phyloP scores from a whole-genome alignment of 2,113 vertebrate genomes.

The Grallaria varia region DNA sequence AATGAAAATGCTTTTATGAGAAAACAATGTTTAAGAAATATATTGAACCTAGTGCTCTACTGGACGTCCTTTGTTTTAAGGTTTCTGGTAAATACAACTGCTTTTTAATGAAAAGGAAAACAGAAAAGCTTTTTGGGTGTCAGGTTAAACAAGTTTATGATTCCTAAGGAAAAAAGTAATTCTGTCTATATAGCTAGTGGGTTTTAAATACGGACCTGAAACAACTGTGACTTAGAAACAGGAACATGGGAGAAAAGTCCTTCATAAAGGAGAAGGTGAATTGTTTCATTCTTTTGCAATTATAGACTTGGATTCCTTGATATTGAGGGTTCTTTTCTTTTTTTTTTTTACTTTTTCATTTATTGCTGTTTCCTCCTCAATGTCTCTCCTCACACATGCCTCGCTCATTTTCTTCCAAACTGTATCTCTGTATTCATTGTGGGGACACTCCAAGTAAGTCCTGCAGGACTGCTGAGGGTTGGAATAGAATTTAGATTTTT shows the following conservation, averaged over 20 bases:
- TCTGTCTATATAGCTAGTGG: neutral
- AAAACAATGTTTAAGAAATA: neutral
- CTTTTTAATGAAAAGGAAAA: constrained; percentile 3
- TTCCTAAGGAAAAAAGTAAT: neutral
- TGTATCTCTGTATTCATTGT: neutral
- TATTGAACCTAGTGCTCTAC: neutral
- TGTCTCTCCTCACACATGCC: neutral
- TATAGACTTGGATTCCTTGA: neutral
- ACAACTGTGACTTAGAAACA: neutral
- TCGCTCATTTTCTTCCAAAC: neutral
- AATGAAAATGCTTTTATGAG: constrained; percentile 26
- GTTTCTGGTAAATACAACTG: neutral
- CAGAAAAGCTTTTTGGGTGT: neutral
- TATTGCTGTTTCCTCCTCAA: neutral
- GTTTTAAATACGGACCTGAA: neutral
- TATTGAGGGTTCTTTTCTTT: neutral
- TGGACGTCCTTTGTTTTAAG: neutral
- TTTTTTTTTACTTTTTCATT: neutral
- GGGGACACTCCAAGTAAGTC: neutral
- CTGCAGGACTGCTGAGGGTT: neutral
- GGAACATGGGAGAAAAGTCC: neutral
- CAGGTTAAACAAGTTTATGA: neutral
- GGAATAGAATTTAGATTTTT: neutral
- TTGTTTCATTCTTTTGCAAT: neutral
- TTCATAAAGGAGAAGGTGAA: neutral